phyloP scores from a whole-genome alignment of 2,113 vertebrate genomes.

The Andinoacara biseriatus region DNA sequence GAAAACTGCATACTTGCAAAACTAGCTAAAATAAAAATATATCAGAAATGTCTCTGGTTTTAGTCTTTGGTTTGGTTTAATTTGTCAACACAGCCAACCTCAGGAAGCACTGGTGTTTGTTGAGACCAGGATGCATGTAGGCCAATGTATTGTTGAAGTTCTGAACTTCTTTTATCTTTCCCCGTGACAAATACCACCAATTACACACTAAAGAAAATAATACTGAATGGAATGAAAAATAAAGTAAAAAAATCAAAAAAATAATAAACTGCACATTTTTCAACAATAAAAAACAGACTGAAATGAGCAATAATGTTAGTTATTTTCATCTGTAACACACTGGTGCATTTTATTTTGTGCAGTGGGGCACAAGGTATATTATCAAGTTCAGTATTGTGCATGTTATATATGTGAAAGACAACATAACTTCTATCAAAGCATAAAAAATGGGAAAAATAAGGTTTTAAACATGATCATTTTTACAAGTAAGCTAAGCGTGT shows the following conservation, averaged over 20 bases:
- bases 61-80: no score
- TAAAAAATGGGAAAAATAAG: fast-evolving
- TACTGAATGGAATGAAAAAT: neutral
- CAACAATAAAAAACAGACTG: neutral
- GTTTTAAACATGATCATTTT: neutral
- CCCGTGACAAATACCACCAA: no score
- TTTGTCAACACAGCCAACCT: no score
- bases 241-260: fast-evolving
- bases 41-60: no score
- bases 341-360: neutral
- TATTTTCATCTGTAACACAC: neutral
- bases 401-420: neutral
- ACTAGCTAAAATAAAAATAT: neutral
- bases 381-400: neutral
- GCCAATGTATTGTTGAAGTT: no score
- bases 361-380: neutral
- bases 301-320: neutral
- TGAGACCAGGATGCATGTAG: no score
- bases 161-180: no score
- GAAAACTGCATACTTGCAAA: neutral
- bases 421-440: neutral
- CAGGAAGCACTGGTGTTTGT: neutral
- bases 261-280: neutral
- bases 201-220: neutral
- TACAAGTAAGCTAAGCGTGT: neutral